Evolutionary conservation across 2,888 invertebrate genomes (phyloP), one percentile per base, ranked within the genome.

Genomic region (Drosophila percnosoma): DNA sequence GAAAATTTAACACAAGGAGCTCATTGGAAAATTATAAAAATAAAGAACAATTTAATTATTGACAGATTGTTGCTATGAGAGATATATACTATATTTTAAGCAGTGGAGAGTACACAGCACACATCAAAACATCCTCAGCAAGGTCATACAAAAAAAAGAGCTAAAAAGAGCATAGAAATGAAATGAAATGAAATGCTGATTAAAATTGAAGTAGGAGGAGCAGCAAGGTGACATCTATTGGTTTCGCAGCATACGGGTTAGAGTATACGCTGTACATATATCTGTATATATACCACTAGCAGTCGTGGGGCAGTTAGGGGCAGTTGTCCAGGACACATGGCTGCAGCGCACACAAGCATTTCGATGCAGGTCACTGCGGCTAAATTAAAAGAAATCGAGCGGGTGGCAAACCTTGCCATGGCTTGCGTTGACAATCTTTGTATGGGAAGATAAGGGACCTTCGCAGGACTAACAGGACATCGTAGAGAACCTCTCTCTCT

Each of bases 341-440:
- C 34, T 15, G 42, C 63, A 6, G 31, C 11, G 24, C 33, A 68
- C 75, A 54, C 60, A 66, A 73, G 73, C 78, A 71, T 78, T 84
- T 66, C 75, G 74, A 80, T 85, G 78, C 87, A 82, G 87, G 87
- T 89, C 85, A 87, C 75, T 85, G 82, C 73, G 69, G 80, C 78
- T 73, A 79, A 85, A 87, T 89, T 79, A 87, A 85, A 80, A 82
- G 87, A 83, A 85, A 82, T 89, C 75, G 71, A 73, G 69, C 66
- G 53, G 65, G 63, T 72, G 69, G 61, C 75, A 33, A 38, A 5
- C 4, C 34, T 38, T 15, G 38, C 59, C 40, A 13, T 4, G 15
- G 40, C 40, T 72, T 57, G 53, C 73, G 66, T 66, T 68, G 75
- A 61, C 80, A 67, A 51, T 54, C 15, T 53, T 21, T 34, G 4